Evolutionary conservation across 1,140 invertebrate species (phyloP), one percentile per base, ranked within the genome.

Genomic region (Drosophila sucinea): DNA sequence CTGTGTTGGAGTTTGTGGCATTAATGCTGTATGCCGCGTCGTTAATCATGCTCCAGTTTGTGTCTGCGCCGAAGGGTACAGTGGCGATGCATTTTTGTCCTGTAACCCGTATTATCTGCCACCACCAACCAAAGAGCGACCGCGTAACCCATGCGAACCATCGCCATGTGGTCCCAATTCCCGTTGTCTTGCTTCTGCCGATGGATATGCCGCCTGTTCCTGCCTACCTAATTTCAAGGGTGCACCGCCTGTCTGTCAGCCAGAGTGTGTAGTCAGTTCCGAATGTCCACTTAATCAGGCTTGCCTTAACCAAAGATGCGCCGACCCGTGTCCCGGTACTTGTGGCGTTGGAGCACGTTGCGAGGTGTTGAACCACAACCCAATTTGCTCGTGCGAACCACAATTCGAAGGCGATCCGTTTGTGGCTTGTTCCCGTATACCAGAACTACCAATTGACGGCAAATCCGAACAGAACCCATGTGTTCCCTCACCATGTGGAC

Each of bases 381-480:
- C 96, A 2, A 95, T 97, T 68, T 97, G 96, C 84, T 95, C 94
- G 51, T 97, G 96, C 92, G 94, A 95, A 29, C 91, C 93, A n/a
- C 95, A 94, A 40, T 94, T 95, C 87, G 94, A 94, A 70, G 97
- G 97, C 27, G 96, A 98, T 95, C 96, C 97, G 33, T 97, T 97
- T 80, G 93, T 95, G 17, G 94, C 94, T 51, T 98, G 97, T 81
- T 93, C 93, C 58, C 91, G 90, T 44, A 92, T 93, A 29, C 91
- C 93, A 35, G 86, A 92, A 64, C 91, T 92, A 44, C 87, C 87
- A 74, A 92, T 92, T 44, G 91, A 92, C 11, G 77, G 81, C 11
- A 72, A 73, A 29, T 61, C 67, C 47, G 90, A 93, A 10, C 89
- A 93, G 77, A 95, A 96, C 92, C 96, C 96, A 27, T 98, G 97